Percentiles rank a stretch among this genome's conserved stretches.
Evolutionary conservation across 1,140 invertebrate genomes (phyloP).

Genomic region (Tribolium castaneum): DNA sequence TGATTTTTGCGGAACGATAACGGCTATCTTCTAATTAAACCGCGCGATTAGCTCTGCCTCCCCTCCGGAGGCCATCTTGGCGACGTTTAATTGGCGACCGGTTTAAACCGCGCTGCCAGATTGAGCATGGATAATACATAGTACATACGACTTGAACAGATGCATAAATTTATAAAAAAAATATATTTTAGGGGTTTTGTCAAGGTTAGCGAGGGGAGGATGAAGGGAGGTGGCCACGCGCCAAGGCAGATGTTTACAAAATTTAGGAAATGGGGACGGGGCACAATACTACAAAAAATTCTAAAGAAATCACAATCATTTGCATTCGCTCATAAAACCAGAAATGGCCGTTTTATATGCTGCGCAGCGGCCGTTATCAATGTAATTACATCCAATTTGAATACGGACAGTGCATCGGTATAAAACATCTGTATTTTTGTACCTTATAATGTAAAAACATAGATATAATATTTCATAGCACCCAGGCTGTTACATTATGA

Average conservation of each 20-base stretch:
- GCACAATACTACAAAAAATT: constrained; percentile 54
- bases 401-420: constrained; percentile 34
- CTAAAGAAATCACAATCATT: constrained; percentile 56
- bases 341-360: constrained; percentile 18
- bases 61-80: constrained; percentile 17
- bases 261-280: constrained; percentile 57
- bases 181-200: constrained; percentile 48
- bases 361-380: constrained; percentile 9
- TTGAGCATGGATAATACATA: constrained; percentile 43
- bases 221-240: constrained; percentile 41
- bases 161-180: constrained; percentile 58
- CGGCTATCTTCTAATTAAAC: constrained; percentile 6
- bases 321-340: constrained; percentile 51
- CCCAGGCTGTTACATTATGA: constrained; percentile 60
- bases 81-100: not conserved
- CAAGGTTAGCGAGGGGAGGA: constrained; percentile 47
- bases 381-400: constrained; percentile 30
- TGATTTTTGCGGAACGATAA: constrained; percentile 34
- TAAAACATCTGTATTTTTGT: constrained; percentile 49
- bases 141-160: constrained; percentile 48
- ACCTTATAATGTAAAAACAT: constrained; percentile 55
- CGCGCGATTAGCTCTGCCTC: not conserved
- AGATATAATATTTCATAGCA: constrained; percentile 61
- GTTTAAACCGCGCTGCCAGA: constrained; percentile 5
- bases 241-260: constrained; percentile 58